Conservation (phyloP, 2,113 vertebrate genomes). For the Arvicanthis niloticus region DNA sequence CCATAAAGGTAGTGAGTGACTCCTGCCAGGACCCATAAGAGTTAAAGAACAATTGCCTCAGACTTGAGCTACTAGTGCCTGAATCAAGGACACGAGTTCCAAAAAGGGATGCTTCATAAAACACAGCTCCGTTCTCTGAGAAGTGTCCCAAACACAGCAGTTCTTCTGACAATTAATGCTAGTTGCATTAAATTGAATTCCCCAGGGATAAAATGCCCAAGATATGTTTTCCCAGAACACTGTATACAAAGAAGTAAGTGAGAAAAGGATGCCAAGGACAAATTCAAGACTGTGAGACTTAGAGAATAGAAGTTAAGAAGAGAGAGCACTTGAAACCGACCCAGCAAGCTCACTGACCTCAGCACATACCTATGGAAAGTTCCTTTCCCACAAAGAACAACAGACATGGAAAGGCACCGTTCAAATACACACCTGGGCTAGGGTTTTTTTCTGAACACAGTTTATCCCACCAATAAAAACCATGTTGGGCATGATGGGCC, state of each 20-base stretch:
- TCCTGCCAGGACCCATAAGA: not conserved
- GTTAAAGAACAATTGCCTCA: not conserved
- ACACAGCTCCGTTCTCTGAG: not conserved
- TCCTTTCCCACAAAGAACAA: not conserved
- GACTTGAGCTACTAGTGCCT: not conserved
- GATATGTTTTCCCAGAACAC: not conserved
- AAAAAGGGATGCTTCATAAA: too few relatives aligned
- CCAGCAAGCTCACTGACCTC: not conserved
- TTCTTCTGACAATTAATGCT: not conserved
- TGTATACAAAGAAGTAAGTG: not conserved
- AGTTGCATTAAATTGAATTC: not conserved
- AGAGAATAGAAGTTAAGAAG: not conserved
- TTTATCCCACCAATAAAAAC: conserved; percentile 85
- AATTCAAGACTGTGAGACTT: not conserved
- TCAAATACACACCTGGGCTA: conserved; percentile 79
- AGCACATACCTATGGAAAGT: fast-evolving
- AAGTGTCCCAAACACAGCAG: not conserved
- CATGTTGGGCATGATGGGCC: conserved; percentile 93
- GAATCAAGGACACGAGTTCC: not conserved
- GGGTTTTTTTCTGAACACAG: conserved; percentile 72
- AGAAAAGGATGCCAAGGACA: not conserved
- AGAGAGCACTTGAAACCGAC: not conserved
- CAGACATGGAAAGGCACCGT: not conserved
- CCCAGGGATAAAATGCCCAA: not conserved
- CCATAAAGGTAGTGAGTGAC: not conserved